A percentile compares a stretch with the other conserved stretches of the same genome.
phyloP scores from a whole-genome alignment of 2,888 invertebrate species.

The Dasysyrphus albostriatus region DNA sequence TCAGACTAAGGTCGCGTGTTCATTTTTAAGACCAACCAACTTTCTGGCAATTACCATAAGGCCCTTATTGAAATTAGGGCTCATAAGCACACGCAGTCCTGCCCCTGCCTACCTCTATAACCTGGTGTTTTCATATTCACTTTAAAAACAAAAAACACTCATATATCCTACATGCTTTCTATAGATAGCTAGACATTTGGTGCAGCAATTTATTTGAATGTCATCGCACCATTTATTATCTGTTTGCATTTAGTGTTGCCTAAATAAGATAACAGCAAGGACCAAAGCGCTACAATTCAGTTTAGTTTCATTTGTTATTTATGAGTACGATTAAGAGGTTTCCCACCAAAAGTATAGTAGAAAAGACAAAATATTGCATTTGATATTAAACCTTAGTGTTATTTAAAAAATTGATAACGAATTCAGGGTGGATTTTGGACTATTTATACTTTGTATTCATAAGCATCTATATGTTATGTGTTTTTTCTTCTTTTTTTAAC shows the following conservation, averaged over 20 bases:
- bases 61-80: not conserved
- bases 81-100: not conserved
- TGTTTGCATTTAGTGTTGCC: constrained; percentile 31
- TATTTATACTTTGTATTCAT: not conserved
- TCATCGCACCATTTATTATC: constrained; percentile 44
- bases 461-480: too few relatives aligned
- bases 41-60: too few relatives aligned
- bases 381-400: not conserved
- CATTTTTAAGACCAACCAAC: too few relatives aligned
- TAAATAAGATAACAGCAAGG: constrained; percentile 44
- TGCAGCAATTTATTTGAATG: constrained; percentile 52
- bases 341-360: not conserved
- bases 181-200: constrained; percentile 18
- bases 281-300: not conserved
- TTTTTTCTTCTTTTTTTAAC: too few relatives aligned
- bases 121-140: not conserved
- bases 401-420: not conserved
- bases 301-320: constrained; percentile 18
- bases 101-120: not conserved
- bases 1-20: too few relatives aligned
- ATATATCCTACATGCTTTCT: constrained; percentile 7
- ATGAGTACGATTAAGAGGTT: constrained; percentile 4
- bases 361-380: not conserved
- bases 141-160: not conserved
- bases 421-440: not conserved